phyloP scores from a whole-genome alignment of 2,888 invertebrate species.

The Invenusta paracnida region DNA sequence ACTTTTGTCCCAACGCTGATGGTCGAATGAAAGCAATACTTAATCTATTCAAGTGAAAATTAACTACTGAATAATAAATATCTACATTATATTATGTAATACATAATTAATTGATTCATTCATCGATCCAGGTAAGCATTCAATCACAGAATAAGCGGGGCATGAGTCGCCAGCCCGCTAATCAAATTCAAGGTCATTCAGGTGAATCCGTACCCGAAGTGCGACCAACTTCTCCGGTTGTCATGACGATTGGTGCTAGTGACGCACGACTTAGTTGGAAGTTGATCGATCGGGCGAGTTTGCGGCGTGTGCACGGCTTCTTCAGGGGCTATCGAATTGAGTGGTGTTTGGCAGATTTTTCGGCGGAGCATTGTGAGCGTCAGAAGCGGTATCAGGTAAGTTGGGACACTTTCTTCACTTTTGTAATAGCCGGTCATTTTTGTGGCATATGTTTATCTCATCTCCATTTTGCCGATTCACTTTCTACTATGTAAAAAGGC shows the following conservation, averaged over 20 bases:
- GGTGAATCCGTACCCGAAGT: constrained; percentile 41
- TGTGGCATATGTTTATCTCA: too few species aligned
- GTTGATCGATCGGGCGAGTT: constrained; percentile 32
- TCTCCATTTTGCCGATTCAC: too few species aligned
- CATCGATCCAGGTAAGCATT: constrained; percentile 39
- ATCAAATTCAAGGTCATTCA: constrained; percentile 33
- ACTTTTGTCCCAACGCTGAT: too few species aligned
- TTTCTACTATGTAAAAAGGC: too few species aligned
- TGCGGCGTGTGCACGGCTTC: constrained; percentile 50
- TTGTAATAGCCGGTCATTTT: too few species aligned
- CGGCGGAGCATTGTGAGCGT: constrained; percentile 32
- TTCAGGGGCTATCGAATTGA: constrained; percentile 57
- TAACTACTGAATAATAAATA: too few species aligned
- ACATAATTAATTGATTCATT: too few species aligned
- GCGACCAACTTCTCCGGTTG: neutral
- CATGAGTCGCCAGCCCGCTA: constrained; percentile 30
- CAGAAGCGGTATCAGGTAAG: constrained; percentile 42
- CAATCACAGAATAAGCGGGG: constrained; percentile 39
- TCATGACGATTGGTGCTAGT: neutral
- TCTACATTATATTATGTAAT: too few species aligned
- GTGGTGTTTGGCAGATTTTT: constrained; percentile 41
- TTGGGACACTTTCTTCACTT: too few species aligned
- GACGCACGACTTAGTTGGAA: constrained; percentile 27
- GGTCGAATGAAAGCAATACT: too few species aligned
- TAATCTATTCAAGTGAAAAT: too few species aligned